Percentiles rank a stretch among this genome's conserved stretches.
phyloP scores from a whole-genome alignment of 2,797 vertebrate genomes.

The Distichodus sexfasciatus region DNA sequence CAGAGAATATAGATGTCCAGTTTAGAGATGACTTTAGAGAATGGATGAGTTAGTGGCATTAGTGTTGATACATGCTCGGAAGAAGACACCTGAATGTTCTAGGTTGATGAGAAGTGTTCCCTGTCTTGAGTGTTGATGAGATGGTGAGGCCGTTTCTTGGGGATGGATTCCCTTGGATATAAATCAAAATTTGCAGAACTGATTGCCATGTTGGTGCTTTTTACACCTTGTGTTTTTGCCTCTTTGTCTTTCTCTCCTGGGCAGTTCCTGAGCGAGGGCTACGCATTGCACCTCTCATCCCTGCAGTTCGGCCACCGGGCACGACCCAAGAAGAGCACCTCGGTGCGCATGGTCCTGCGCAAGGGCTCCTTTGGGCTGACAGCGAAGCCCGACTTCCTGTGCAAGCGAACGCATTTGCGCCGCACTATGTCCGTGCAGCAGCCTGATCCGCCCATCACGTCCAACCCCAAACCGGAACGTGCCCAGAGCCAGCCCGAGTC shows the following conservation, averaged over 20 bases:
- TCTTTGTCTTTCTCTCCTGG: background rate
- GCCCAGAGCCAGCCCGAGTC: conserved; percentile 98
- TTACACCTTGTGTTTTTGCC: background rate
- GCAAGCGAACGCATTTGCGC: conserved; percentile 92
- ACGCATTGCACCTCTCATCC: conserved; percentile 89
- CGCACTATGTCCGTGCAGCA: conserved; percentile 97
- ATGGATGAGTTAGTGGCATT: too few species aligned
- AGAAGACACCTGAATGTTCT: too few species aligned
- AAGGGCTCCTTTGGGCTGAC: conserved; percentile 95
- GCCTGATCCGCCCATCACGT: conserved; percentile 83
- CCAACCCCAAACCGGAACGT: conserved; percentile 92
- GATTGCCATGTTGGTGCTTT: background rate
- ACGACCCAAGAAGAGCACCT: conserved; percentile 90
- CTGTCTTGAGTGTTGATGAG: too few species aligned
- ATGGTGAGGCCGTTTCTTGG: too few species aligned
- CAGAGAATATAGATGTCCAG: too few species aligned
- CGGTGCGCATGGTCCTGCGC: conserved; percentile 89
- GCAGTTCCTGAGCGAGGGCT: conserved; percentile 95
- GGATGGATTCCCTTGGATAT: too few species aligned
- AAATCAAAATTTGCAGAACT: too few species aligned
- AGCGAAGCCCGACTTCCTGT: conserved; percentile 92
- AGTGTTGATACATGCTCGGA: too few species aligned
- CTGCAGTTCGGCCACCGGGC: conserved; percentile 90
- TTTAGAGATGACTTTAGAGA: too few species aligned
- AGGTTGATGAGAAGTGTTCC: too few species aligned